A percentile compares a stretch with the other conserved stretches of the same genome.
Conservation (phyloP, 2,113 vertebrate genomes). For the Nettapus auritus region DNA sequence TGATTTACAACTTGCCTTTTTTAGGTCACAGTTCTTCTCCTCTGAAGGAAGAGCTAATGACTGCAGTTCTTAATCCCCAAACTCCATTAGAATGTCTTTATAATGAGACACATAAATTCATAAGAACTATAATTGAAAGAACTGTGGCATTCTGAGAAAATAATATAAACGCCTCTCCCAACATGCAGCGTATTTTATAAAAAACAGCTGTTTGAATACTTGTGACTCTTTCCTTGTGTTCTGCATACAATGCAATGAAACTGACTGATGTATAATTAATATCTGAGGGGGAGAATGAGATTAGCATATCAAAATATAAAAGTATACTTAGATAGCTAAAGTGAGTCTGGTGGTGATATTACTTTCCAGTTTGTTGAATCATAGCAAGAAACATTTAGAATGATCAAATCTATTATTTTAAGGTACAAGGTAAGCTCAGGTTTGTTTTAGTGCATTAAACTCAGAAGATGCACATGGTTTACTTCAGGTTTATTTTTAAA, state of each 20-base stretch:
- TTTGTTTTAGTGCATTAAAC: not conserved
- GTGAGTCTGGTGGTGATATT: not conserved
- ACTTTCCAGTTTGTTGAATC: not conserved
- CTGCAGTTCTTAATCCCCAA: conserved; percentile 43
- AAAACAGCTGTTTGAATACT: conserved; percentile 7
- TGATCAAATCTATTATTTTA: not conserved
- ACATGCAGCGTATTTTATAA: not conserved
- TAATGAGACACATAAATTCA: conserved; percentile 59
- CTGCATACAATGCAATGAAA: not conserved
- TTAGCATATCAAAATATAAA: not conserved
- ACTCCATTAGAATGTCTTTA: conserved; percentile 35
- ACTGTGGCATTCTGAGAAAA: conserved; percentile 37
- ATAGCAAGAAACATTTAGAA: not conserved
- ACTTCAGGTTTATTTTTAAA: not conserved
- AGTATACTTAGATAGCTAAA: not conserved
- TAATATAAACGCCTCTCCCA: conserved; percentile 2
- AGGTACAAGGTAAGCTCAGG: not conserved
- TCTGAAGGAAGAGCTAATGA: conserved; percentile 62
- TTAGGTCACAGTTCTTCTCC: conserved; percentile 26
- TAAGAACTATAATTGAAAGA: conserved; percentile 39
- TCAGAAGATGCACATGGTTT: not conserved
- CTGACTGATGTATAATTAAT: not conserved
- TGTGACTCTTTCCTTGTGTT: conserved; percentile 8
- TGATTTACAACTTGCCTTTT: conserved; percentile 51
- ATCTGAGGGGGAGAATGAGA: not conserved